Base-by-base conservation (phyloP, 2,797 vertebrate genomes). In the Lacerta bilineata region DNA sequence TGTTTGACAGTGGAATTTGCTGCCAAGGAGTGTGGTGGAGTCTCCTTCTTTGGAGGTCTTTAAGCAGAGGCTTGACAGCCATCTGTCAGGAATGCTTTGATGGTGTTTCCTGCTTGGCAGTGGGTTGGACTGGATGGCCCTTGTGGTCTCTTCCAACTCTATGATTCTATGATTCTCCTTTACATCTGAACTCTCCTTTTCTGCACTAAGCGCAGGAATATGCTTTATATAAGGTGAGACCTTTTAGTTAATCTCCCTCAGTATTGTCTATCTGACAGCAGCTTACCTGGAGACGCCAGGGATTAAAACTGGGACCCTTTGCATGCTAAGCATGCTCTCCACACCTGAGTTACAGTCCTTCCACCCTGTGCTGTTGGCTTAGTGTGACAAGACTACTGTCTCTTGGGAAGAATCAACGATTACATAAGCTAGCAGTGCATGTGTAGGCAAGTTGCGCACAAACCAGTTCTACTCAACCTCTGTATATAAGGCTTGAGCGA, bases 341-440 rank as follows among this genome's bases (percentile, higher is more conserved):
- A 5, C 27, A 29, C 11, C 66, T 83, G 66, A 69, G 39, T 9
- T 33, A n/a, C 43, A 33, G 43, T 39, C 39, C 59, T 85, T 77
- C 64, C 15, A 23, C 8, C 9, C 27, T 23, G 15, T 81, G n/a
- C 13, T 27, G 76, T 13, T 43, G 68, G 33, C 75, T 85, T 64
- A 85, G 69, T 55, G 43, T 88, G 61, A 88, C 8, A 83, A 77
- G 80, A 11, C 8, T 33, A 3, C n/a, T 68, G 41, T 50, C 46
- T 76, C 33, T 76, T 64, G 55, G 15, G 36, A 76, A 5, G 27
- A 72, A 61, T 29, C 23, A 55, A 61, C n/a, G 41, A n/a, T 83
- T 83, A 83, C 23, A 83, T 80, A 87, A 87, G 10, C 69, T 43
- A 29, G 25, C 55, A 46, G 18, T 43, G 18, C 87, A 68, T 77